phyloP scores from a whole-genome alignment of 2,113 vertebrate genomes.

The Vidua chalybeata region DNA sequence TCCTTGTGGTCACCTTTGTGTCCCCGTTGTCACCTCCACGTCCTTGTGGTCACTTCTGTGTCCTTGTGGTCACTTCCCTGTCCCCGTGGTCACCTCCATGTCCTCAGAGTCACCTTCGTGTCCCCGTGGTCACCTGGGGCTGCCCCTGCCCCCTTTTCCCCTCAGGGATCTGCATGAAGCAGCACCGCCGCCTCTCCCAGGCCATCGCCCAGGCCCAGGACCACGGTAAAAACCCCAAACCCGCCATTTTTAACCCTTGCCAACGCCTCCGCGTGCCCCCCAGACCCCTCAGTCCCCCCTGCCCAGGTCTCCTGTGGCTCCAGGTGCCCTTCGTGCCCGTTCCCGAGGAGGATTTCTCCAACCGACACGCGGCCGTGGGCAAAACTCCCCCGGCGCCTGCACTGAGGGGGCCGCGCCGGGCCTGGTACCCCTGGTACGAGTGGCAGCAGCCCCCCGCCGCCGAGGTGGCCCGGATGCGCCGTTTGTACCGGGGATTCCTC shows the following conservation, averaged over 20 bases:
- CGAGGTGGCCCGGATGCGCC: constrained; percentile 78
- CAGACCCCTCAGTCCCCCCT: fast-evolving
- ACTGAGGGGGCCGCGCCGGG: neutral
- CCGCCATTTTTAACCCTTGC: fast-evolving
- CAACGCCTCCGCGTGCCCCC: fast-evolving
- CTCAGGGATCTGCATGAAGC: constrained; percentile 86
- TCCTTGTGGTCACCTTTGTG: too few relatives aligned
- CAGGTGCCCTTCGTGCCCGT: constrained; percentile 75
- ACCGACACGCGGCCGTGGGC: constrained; percentile 82
- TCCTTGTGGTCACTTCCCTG: too few relatives aligned
- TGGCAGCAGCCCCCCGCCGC: constrained; percentile 73
- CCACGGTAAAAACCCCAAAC: constrained; percentile 64
- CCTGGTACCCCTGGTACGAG: constrained; percentile 89
- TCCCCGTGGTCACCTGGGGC: too few relatives aligned
- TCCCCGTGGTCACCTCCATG: too few relatives aligned
- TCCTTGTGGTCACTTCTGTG: too few relatives aligned
- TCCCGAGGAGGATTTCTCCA: constrained; percentile 78
- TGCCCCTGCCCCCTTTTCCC: neutral
- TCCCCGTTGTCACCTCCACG: too few relatives aligned
- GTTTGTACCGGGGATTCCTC: constrained; percentile 78
- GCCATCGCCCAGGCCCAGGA: constrained; percentile 81
- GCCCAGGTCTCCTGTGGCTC: constrained; percentile 80
- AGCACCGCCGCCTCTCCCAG: constrained; percentile 78
- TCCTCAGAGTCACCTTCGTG: fast-evolving
- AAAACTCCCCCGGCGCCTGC: constrained; percentile 72